Base-by-base conservation (phyloP, 2,797 vertebrate genomes). In the Harpagifer antarcticus region DNA sequence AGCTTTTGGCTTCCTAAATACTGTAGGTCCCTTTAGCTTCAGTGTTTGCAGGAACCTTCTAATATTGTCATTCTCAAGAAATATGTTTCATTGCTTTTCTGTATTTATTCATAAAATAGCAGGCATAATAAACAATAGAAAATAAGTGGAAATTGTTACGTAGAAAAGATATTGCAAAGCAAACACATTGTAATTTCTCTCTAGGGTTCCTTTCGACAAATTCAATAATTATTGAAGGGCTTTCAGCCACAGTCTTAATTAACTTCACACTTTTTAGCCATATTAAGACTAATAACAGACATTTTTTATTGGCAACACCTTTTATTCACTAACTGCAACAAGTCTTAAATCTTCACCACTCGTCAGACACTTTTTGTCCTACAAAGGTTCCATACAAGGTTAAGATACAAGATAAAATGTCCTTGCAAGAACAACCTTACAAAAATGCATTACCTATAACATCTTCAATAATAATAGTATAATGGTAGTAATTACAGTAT, bases 251-350 rank as follows among this genome's bases (percentile, higher is more conserved):
- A 27, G 40, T 54, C 56, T 52, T 33, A 14, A 55, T 40, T 58
- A 52, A 63, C 19, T 54, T 11, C 40, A 56, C 31, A 27, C 31
- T 40, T 37, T 37, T 9, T 14, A 58, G 4, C n/a, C 14, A 17
- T 37, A 12, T 71, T 40, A 57, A 64, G 17, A 23, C 43, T 50
- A 58, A 42, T 11, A 15, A 17, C 47, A 58, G 66, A 20, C 37
- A 4, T 58, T 81, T 72, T 14, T 48, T 84, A 74, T 47, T 58
- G n/a, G 23, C 55, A 66, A 27, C 45, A 75, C 23, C 60, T 79
- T 70, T 76, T 14, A 76, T 44, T 62, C 31, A 56, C 50, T 15
- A 57, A 40, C 27, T 33, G 14, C 27, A 17, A 2, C 5, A 31
- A 52, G 16, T 69, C 19, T 55, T 33, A 65, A 73, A n/a, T 68